A percentile compares a stretch with the other conserved stretches of the same genome.
Evolutionary conservation across 2,113 vertebrate genomes (phyloP).

Genomic region (Saimiri boliviensis): DNA sequence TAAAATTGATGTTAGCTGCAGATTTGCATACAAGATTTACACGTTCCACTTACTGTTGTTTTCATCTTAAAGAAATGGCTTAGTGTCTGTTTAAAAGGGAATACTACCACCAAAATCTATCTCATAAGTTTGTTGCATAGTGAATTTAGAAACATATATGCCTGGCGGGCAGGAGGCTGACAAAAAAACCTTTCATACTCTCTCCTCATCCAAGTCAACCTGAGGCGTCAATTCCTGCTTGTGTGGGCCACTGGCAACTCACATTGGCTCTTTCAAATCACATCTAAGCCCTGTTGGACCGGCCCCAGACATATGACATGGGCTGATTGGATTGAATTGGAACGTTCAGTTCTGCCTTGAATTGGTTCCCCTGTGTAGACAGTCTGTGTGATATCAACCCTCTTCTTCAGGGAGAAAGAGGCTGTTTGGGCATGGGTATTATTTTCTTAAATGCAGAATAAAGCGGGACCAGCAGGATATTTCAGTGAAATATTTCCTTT

Average conservation of each 20-base stretch:
- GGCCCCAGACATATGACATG: constrained; percentile 66
- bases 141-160: not conserved
- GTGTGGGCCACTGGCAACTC: constrained; percentile 50
- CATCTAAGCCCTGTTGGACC: constrained; percentile 52
- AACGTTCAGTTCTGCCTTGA: constrained; percentile 68
- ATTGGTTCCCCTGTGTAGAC: constrained; percentile 74
- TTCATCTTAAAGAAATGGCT: constrained; percentile 30
- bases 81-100: not conserved
- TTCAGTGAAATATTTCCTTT: constrained; percentile 76
- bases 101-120: not conserved
- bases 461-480: constrained; percentile 74
- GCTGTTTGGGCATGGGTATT: constrained; percentile 73
- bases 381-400: constrained; percentile 68
- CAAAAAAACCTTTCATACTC: not conserved
- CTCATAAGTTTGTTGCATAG: not conserved
- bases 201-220: not conserved
- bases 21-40: not conserved
- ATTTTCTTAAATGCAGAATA: constrained; percentile 76
- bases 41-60: not conserved
- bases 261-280: constrained; percentile 51
- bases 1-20: not conserved
- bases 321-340: constrained; percentile 63
- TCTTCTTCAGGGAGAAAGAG: constrained; percentile 69
- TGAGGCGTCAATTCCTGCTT: constrained; percentile 10
- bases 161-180: not conserved